phyloP scores from a whole-genome alignment of 2,797 vertebrate genomes.

The Telmatherina bonti region DNA sequence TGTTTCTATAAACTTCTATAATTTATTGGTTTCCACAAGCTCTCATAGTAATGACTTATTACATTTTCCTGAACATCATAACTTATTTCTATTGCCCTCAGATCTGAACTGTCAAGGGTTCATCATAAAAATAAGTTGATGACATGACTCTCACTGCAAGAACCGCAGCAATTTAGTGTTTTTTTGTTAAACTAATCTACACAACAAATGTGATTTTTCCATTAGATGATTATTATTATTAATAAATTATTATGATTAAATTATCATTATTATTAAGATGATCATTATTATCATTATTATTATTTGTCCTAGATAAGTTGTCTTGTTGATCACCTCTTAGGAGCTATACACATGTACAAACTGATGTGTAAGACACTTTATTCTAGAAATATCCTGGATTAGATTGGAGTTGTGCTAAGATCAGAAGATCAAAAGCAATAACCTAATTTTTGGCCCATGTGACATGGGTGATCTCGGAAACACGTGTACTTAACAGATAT shows the following conservation, averaged over 20 bases:
- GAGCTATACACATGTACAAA: background rate
- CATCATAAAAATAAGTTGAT: conserved; percentile 4
- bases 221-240: background rate
- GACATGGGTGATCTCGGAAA: conserved; percentile 1
- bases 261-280: no score
- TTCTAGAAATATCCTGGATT: background rate
- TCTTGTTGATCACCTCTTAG: background rate
- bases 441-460: background rate
- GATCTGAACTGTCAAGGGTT: conserved; percentile 21
- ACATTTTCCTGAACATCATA: conserved; percentile 18
- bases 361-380: background rate
- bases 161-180: background rate
- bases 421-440: background rate
- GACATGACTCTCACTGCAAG: conserved; percentile 7
- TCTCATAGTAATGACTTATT: conserved; percentile 23
- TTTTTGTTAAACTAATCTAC: no score
- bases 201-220: background rate
- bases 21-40: conserved; percentile 22
- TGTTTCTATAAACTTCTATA: conserved; percentile 9
- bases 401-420: background rate
- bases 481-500: background rate
- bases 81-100: conserved; percentile 25
- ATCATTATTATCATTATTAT: no score
- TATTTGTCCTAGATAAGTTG: no score
- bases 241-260: no score